Evolutionary conservation across 2,113 vertebrate genomes (phyloP), one percentile per base, ranked within the genome.

Genomic region (Platycercus adscitus): DNA sequence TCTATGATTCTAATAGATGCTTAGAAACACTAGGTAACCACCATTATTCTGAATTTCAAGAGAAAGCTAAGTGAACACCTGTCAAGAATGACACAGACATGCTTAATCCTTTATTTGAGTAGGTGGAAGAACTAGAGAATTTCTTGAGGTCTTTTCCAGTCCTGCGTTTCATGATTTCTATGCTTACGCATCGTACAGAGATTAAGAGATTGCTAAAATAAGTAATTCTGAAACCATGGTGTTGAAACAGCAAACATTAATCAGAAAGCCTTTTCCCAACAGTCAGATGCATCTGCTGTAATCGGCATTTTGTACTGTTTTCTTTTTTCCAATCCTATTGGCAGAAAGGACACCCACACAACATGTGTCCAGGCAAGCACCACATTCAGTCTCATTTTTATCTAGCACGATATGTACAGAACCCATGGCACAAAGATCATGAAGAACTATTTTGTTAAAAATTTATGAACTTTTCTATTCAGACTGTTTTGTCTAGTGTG

Each of bases 261-360:
- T 49, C 88, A 94, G 76, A 95, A 93, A 63, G 31, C n/a, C 1
- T 9, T 64, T 55, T 91, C 66, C 75, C 53, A 78, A 92, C 19
- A 96, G 56, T 80, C 68, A 88, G 85, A 86, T 86, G 72, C 61
- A 88, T 88, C 81, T 97, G 79, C 88, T 84, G 64, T 44, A 87
- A 95, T 71, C 6, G 2, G 91, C 89, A 77, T 90, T 89, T 69
- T 63, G 93, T 80, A 88, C 82, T 55, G 73, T 96, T 96, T 68
- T 49, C 89, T 87, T 94, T 94, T 91, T 93, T 70, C 73, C 77
- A 91, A 63, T 96, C 78, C 83, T 76, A 63, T 82, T 91, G 96
- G 94, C 79, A 97, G 95, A 81, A 96, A 83, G 84, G 68, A 95
- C 91, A 66, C 96, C 96, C 92, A 95, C 95, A 94, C 80, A 95